Conservation (phyloP, 2,797 vertebrate genomes). For the Helostoma temminkii region DNA sequence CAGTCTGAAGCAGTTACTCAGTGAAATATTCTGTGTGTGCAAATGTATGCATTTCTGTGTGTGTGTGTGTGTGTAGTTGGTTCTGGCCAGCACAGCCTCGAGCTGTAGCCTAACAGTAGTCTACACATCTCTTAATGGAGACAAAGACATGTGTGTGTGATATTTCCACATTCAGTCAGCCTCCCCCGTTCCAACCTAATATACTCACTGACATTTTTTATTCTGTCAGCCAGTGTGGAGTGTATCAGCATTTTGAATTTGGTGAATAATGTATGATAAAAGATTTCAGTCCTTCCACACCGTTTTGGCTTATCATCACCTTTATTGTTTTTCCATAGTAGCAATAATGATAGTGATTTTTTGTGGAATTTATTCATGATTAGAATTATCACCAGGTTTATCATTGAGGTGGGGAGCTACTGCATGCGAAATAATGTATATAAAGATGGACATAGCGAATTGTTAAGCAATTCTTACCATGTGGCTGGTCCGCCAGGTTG, state of each 20-base stretch:
- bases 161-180: constrained; percentile 40
- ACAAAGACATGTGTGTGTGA: constrained; percentile 65
- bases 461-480: too few relatives aligned
- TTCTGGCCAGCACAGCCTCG: constrained; percentile 48
- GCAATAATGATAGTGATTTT: too few relatives aligned
- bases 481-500: too few relatives aligned
- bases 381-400: too few relatives aligned
- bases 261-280: neutral
- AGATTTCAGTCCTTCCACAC: too few relatives aligned
- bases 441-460: too few relatives aligned
- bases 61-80: constrained; percentile 22
- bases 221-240: neutral
- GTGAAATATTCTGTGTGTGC: constrained; percentile 36
- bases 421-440: too few relatives aligned
- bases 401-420: too few relatives aligned
- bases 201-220: constrained; percentile 5
- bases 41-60: neutral
- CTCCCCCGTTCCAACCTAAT: neutral
- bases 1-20: constrained; percentile 38
- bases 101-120: constrained; percentile 54
- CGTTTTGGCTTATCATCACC: too few relatives aligned
- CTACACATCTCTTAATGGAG: constrained; percentile 45
- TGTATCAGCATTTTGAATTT: constrained; percentile 2
- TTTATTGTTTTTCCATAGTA: too few relatives aligned
- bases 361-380: too few relatives aligned